Conservation (phyloP, 2,113 vertebrate species). For the Indicator maculatus region DNA sequence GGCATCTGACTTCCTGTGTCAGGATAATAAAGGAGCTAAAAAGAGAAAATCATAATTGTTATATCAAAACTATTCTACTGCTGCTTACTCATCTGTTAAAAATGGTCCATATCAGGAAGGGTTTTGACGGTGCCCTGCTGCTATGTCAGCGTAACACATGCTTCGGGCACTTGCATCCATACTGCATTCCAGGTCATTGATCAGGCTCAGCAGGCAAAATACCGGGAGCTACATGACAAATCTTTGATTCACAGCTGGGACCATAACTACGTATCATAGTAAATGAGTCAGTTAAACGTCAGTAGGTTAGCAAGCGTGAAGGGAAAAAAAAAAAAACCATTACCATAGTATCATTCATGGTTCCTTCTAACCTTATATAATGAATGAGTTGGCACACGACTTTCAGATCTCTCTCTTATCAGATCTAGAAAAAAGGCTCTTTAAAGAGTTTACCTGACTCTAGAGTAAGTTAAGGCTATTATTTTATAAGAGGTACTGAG, state of each 20-base stretch:
- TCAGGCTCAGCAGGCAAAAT: slow-evolving; percentile 77
- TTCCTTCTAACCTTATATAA: slow-evolving; percentile 68
- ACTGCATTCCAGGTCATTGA: slow-evolving; percentile 87
- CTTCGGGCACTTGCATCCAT: slow-evolving; percentile 82
- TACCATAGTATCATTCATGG: slow-evolving; percentile 84
- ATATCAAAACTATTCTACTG: slow-evolving; percentile 71
- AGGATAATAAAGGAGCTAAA: slow-evolving; percentile 60
- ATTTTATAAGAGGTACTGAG: background rate
- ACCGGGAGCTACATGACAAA: slow-evolving; percentile 78
- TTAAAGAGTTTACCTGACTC: background rate
- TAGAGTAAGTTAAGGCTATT: background rate
- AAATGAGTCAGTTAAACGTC: slow-evolving; percentile 88
- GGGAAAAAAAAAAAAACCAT: background rate
- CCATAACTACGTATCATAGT: slow-evolving; percentile 82
- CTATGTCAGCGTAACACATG: slow-evolving; percentile 84
- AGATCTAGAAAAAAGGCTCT: background rate
- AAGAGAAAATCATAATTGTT: slow-evolving; percentile 72
- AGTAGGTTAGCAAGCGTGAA: slow-evolving; percentile 82
- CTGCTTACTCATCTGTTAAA: slow-evolving; percentile 89
- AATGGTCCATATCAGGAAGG: slow-evolving; percentile 78
- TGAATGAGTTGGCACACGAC: slow-evolving; percentile 3
- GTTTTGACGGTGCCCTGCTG: slow-evolving; percentile 87
- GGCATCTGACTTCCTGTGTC: slow-evolving; percentile 51
- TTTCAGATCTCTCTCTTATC: background rate
- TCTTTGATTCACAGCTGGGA: slow-evolving; percentile 88